These are phyloP conservation scores for Lophura nycthemera DNA, from an alignment of 2,113 vertebrate species.

Conservation along the genomic window DNA sequence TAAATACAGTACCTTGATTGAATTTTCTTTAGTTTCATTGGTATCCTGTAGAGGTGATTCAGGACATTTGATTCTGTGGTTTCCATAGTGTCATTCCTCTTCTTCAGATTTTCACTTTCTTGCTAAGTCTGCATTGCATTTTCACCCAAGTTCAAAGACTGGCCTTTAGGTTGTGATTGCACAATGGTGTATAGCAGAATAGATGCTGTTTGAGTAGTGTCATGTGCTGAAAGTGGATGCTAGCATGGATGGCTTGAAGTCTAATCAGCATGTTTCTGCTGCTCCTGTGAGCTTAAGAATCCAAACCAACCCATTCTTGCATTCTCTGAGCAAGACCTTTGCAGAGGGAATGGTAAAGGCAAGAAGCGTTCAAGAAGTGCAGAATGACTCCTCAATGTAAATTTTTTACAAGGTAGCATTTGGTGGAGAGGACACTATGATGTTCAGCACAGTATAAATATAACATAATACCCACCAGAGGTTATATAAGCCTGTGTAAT, in stretches of 20 bases:
- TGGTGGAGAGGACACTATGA: background rate
- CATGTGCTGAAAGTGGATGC: background rate
- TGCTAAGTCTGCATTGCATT: background rate
- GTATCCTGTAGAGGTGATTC: background rate
- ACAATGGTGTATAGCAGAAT: background rate
- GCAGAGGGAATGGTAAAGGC: background rate
- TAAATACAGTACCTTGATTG: conserved; percentile 56
- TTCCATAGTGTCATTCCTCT: background rate
- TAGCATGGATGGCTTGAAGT: background rate
- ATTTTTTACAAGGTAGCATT: background rate
- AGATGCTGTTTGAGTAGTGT: background rate
- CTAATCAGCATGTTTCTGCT: background rate
- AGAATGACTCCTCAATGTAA: background rate
- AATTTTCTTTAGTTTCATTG: background rate
- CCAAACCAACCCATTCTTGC: background rate
- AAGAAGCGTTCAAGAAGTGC: background rate
- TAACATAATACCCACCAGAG: background rate
- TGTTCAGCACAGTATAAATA: background rate
- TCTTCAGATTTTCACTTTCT: background rate
- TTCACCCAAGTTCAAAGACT: background rate
- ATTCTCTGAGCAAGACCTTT: background rate
- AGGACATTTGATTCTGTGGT: background rate
- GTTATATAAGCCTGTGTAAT: background rate
- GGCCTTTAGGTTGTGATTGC: background rate
- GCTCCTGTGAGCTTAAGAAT: background rate